These are phyloP conservation scores for Corvus cornix DNA, from an alignment of 2,113 vertebrate genomes.

Conservation along the genomic window DNA sequence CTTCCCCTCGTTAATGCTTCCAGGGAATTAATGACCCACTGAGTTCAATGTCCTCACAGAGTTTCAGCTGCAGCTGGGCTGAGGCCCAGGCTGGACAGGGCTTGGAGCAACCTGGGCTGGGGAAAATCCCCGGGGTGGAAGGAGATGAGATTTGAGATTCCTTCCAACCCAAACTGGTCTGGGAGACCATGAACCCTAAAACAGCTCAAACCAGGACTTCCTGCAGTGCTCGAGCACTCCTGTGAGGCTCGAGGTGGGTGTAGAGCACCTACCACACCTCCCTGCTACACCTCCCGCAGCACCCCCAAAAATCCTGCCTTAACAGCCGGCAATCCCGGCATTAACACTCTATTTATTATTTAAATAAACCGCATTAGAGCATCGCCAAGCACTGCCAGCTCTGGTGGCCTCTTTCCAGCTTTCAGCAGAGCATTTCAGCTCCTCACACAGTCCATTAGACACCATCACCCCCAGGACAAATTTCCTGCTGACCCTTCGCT, in stretches of 20 bases:
- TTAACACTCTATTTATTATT: neutral
- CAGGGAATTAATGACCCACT: neutral
- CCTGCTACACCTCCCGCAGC: neutral
- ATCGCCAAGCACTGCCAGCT: fast-evolving
- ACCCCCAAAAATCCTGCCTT: neutral
- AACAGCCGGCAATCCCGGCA: neutral
- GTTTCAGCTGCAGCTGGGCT: neutral
- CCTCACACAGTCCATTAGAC: neutral
- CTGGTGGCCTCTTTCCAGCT: neutral
- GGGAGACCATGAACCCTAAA: neutral
- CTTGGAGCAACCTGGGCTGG: neutral
- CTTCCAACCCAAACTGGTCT: no score
- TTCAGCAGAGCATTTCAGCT: neutral
- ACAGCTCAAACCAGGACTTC: neutral
- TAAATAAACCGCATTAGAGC: neutral
- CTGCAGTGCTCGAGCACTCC: neutral
- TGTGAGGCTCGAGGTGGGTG: fast-evolving
- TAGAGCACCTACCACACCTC: neutral
- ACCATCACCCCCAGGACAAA: neutral
- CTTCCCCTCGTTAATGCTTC: neutral
- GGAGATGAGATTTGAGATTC: neutral
- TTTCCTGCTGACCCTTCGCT: neutral
- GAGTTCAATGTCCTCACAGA: no score
- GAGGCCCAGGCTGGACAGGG: neutral
- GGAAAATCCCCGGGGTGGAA: neutral